phyloP scores from a whole-genome alignment of 30 jellyfish, hydroid and myxozoan species.

The Sanderia malayensis region DNA sequence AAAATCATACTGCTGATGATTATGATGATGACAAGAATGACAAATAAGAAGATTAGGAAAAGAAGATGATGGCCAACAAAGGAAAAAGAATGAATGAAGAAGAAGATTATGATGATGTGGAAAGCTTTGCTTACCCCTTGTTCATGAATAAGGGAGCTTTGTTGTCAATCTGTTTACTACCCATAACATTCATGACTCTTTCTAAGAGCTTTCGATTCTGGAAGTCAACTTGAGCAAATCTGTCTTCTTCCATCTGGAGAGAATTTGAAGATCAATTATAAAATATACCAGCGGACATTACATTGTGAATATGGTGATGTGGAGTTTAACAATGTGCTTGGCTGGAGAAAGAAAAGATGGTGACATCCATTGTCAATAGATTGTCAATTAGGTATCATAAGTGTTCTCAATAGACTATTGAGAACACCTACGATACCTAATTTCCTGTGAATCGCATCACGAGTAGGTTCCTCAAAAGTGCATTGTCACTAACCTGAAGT shows the following conservation, averaged over 20 bases:
- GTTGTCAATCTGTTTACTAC: conserved; percentile 15
- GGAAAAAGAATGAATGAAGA: background rate
- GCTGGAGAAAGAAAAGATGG: no score
- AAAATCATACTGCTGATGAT: no score
- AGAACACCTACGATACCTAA: no score
- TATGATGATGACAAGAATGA: background rate
- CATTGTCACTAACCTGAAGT: conserved; percentile 29
- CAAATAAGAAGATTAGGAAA: background rate
- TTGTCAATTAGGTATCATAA: no score
- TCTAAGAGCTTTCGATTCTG: conserved; percentile 52
- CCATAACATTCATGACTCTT: conserved; percentile 47
- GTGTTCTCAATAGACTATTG: no score
- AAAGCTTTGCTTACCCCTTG: background rate
- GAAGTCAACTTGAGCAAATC: conserved; percentile 50
- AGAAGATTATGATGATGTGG: background rate
- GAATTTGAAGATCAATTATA: no score
- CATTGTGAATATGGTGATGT: no score
- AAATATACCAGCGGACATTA: no score
- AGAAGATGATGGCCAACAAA: background rate
- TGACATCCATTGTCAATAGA: no score
- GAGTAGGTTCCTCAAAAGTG: no score
- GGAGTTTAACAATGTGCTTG: no score
- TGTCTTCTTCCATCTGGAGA: conserved; percentile 64
- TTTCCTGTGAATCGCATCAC: no score
- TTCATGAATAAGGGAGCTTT: background rate